Percentiles rank a stretch among this genome's conserved stretches.
phyloP scores from a whole-genome alignment of 2,113 vertebrate species.

The Mixornis gularis region DNA sequence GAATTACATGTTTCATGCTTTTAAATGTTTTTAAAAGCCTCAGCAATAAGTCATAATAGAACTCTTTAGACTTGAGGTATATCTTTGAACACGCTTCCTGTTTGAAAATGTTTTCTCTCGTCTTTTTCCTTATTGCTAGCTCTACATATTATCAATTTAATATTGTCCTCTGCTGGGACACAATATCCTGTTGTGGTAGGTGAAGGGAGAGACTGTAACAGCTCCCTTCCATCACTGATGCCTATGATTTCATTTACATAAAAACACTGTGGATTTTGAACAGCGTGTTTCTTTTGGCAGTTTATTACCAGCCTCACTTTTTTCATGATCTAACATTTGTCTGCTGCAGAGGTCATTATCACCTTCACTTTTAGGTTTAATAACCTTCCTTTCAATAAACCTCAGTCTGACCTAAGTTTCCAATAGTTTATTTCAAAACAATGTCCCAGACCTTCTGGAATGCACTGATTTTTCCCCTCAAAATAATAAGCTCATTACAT shows the following conservation, averaged over 20 bases:
- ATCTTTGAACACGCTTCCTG: not conserved
- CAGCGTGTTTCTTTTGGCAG: not conserved
- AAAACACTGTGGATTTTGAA: not conserved
- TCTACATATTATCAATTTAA: not conserved
- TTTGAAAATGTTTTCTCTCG: not conserved
- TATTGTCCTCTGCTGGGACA: conserved; percentile 2
- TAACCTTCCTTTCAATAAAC: not conserved
- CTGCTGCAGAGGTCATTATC: not conserved
- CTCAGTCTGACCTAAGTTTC: not conserved
- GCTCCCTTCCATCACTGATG: not conserved
- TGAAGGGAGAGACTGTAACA: not conserved
- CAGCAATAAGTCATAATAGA: not conserved
- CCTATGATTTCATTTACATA: not conserved
- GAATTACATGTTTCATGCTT: not conserved
- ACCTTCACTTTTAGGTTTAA: not conserved
- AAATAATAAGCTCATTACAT: not conserved
- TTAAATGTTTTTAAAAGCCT: not conserved
- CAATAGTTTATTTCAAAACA: not conserved
- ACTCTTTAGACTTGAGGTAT: not conserved
- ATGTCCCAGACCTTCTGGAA: not conserved
- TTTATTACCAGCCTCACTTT: not conserved
- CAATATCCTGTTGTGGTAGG: not conserved
- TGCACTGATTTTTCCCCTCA: not conserved
- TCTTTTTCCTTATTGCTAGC: not conserved
- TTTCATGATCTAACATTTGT: not conserved